Evolutionary conservation across 2,113 vertebrate species (phyloP).

Genomic region (Sinocyclocheilus anophthalmus): DNA sequence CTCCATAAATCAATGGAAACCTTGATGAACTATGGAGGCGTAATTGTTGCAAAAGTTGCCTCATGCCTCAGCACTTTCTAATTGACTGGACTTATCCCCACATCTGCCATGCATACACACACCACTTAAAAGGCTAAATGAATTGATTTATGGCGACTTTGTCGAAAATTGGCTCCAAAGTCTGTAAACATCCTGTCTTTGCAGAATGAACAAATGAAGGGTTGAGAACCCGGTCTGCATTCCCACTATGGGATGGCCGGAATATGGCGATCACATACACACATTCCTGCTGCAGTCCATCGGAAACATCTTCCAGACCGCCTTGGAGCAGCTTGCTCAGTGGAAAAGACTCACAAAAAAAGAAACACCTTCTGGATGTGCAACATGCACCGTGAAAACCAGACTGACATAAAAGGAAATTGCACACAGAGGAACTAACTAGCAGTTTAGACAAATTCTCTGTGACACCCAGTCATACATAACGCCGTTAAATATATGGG

Average conservation of each 20-base stretch:
- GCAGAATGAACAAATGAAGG: conserved; percentile 46
- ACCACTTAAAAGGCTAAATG: conserved; percentile 28
- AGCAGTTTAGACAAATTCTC: neutral
- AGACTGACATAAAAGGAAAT: conserved; percentile 1
- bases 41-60: conserved; percentile 36
- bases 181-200: conserved; percentile 58
- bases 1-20: conserved; percentile 38
- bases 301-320: conserved; percentile 23
- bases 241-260: conserved; percentile 31
- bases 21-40: conserved; percentile 34
- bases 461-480: neutral
- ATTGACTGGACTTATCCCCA: conserved; percentile 33
- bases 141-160: conserved; percentile 50
- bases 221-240: neutral
- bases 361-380: conserved; percentile 4
- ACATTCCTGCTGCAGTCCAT: conserved; percentile 26
- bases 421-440: neutral
- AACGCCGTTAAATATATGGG: neutral
- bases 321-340: conserved; percentile 28
- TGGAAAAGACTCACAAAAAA: conserved; percentile 15
- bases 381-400: neutral
- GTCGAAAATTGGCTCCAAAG: conserved; percentile 38
- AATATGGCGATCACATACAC: conserved; percentile 41
- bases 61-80: conserved; percentile 42
- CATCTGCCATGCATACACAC: conserved; percentile 22